Percentiles rank a stretch among this genome's conserved stretches.
Conservation (phyloP, 30 jellyfish, hydroid and myxozoan genomes). For the Aurelia aurita complex sp. Pacific region DNA sequence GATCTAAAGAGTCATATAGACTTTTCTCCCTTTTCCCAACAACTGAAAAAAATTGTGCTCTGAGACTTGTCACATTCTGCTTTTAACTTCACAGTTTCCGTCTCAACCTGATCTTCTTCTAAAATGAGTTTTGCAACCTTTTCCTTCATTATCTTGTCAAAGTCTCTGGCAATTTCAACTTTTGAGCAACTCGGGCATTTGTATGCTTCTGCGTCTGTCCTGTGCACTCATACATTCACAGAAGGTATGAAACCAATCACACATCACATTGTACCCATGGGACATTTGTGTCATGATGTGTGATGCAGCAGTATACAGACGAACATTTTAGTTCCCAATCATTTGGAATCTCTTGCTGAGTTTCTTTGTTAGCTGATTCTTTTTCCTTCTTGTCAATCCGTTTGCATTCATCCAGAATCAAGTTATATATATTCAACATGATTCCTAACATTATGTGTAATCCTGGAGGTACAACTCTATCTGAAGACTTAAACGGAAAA, state of each 20-base stretch:
- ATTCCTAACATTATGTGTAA: constrained; percentile 10
- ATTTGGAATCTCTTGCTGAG: background rate
- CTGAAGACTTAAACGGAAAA: background rate
- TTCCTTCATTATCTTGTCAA: too few species aligned
- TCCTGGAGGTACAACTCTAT: constrained; percentile 7
- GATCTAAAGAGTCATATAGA: too few species aligned
- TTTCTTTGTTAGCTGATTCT: background rate
- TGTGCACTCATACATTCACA: constrained; percentile 15
- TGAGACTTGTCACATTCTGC: too few species aligned
- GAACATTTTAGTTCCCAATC: background rate
- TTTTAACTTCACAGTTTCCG: too few species aligned
- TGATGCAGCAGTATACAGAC: background rate
- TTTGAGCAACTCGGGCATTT: background rate
- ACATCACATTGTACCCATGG: constrained; percentile 1
- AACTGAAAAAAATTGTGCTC: too few species aligned
- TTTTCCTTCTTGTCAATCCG: background rate
- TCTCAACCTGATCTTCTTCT: too few species aligned
- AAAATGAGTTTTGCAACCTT: too few species aligned
- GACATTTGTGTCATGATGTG: background rate
- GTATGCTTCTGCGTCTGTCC: constrained; percentile 1
- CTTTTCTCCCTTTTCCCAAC: too few species aligned
- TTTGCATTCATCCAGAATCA: background rate
- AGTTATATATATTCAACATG: background rate
- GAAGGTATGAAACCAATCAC: constrained; percentile 11
- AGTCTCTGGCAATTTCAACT: too few species aligned